phyloP scores from a whole-genome alignment of 2,888 invertebrate genomes.

The Adelognathus sp. region DNA sequence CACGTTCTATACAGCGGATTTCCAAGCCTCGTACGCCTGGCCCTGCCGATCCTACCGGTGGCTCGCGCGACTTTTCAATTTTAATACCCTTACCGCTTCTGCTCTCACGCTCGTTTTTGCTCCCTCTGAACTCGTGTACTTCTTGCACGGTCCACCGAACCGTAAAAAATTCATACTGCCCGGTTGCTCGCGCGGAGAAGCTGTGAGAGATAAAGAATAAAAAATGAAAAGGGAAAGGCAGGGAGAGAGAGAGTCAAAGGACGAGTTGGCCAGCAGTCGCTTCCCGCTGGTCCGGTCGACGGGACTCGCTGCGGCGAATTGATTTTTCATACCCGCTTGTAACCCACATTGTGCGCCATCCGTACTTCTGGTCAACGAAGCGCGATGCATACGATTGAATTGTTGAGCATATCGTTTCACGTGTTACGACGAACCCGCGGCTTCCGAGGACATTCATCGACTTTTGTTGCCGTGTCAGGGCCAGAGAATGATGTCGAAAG shows the following conservation, averaged over 20 bases:
- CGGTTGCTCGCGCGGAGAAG: slow-evolving; percentile 28
- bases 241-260: slow-evolving; percentile 6
- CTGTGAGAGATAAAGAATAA: neutral
- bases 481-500: neutral
- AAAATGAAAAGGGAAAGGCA: neutral
- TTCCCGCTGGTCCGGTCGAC: neutral
- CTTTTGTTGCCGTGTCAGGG: neutral
- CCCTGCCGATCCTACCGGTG: neutral
- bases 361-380: slow-evolving; percentile 31
- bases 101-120: neutral
- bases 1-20: slow-evolving; percentile 3
- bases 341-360: slow-evolving; percentile 2
- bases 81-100: slow-evolving; percentile 34
- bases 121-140: slow-evolving; percentile 36
- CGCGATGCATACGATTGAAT: slow-evolving; percentile 46
- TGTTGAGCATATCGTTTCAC: slow-evolving; percentile 37
- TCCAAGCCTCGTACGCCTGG: neutral
- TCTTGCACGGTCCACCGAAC: slow-evolving; percentile 44
- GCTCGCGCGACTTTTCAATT: slow-evolving; percentile 39
- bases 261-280: slow-evolving; percentile 13
- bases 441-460: slow-evolving; percentile 15
- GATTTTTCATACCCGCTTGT: slow-evolving; percentile 45
- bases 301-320: slow-evolving; percentile 24
- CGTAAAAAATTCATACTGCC: slow-evolving; percentile 51
- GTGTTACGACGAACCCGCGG: neutral